A percentile compares a stretch with the other conserved stretches of the same genome.
phyloP scores from a whole-genome alignment of 1,140 invertebrate genomes.

The Archivesica marissinica region DNA sequence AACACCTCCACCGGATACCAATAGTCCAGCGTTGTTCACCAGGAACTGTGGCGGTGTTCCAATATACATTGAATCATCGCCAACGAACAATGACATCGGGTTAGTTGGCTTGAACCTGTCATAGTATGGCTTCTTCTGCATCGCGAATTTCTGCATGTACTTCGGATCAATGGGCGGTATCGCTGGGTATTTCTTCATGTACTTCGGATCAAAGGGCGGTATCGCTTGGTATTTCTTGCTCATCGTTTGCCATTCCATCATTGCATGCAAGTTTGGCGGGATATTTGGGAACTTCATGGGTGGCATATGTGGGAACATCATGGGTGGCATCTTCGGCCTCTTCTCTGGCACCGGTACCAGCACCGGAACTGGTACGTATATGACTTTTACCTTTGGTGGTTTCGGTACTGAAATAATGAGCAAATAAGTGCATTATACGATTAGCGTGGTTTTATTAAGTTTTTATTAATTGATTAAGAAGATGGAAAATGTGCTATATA shows the following conservation, averaged over 20 bases:
- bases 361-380: conserved; percentile 4
- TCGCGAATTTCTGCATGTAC: not conserved
- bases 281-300: not conserved
- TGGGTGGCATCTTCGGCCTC: not conserved
- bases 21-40: not conserved
- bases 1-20: not conserved
- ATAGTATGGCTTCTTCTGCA: not conserved
- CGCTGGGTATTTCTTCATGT: not conserved
- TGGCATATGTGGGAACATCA: not conserved
- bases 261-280: not conserved
- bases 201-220: not conserved
- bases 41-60: not conserved
- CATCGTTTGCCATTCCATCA: not conserved
- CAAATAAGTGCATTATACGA: no score
- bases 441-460: no score
- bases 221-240: not conserved
- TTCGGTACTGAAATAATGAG: not conserved
- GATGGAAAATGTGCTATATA: no score
- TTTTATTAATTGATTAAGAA: no score
- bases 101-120: not conserved
- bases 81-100: not conserved
- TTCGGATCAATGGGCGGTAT: not conserved
- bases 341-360: not conserved
- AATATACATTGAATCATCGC: not conserved
- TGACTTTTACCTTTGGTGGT: conserved; percentile 2